Percentiles rank a stretch among this genome's conserved stretches.
These are phyloP conservation scores for Dynastes tityus DNA, from an alignment of 2,888 invertebrate genomes.

Conservation along the genomic window DNA sequence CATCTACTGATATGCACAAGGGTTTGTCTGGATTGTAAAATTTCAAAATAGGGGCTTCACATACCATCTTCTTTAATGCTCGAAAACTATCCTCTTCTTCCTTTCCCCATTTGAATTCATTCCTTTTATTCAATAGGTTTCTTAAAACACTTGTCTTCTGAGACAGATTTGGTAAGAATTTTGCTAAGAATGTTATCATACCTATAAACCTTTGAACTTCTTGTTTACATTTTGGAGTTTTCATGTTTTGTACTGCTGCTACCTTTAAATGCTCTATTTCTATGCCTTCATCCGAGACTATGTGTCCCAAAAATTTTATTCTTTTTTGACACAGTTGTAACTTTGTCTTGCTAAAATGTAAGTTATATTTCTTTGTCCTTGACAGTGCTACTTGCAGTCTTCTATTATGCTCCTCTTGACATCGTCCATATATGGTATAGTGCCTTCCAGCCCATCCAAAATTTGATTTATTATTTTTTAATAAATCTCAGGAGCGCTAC, in stretches of 20 bases:
- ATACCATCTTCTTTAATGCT: constrained; percentile 7
- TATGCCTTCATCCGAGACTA: too few relatives aligned
- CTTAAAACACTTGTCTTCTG: too few relatives aligned
- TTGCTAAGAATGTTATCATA: constrained; percentile 8
- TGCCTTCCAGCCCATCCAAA: neutral
- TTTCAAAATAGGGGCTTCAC: neutral
- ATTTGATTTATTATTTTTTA: constrained; percentile 4
- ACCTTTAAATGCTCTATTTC: too few relatives aligned
- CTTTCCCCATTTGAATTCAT: neutral
- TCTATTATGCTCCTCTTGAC: constrained; percentile 5
- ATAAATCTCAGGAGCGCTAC: neutral
- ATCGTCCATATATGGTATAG: neutral
- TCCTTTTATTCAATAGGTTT: too few relatives aligned
- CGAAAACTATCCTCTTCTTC: constrained; percentile 10
- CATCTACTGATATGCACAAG: too few relatives aligned
- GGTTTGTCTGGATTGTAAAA: neutral
- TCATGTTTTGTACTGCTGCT: too few relatives aligned
- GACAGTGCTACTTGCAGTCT: neutral
- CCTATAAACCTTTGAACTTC: neutral
- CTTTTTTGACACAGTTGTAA: too few relatives aligned
- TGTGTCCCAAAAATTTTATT: too few relatives aligned
- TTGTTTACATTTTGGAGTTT: too few relatives aligned
- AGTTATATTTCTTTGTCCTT: neutral
- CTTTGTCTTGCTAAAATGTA: too few relatives aligned
- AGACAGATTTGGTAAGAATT: neutral